phyloP scores from a whole-genome alignment of 2,113 vertebrate genomes.

The Dicerorhinus sumatrensis region DNA sequence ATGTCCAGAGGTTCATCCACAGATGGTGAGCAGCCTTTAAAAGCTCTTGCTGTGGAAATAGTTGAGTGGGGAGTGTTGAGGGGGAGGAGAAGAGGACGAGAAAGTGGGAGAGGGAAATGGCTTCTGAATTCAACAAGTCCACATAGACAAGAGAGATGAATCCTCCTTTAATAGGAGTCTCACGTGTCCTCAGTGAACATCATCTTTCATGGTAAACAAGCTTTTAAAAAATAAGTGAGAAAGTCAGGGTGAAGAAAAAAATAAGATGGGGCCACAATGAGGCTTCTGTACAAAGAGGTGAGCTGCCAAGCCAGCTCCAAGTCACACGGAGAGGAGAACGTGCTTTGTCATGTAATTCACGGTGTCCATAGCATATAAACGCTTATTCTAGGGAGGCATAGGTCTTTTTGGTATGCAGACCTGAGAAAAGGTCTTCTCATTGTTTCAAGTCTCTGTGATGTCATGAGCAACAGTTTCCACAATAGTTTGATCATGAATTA shows the following conservation, averaged over 20 bases:
- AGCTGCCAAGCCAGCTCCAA: fast-evolving
- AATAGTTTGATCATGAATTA: no score
- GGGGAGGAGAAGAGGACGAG: not conserved
- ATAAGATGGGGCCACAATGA: not conserved
- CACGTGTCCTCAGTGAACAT: not conserved
- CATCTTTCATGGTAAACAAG: not conserved
- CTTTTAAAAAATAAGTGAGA: not conserved
- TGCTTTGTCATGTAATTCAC: fast-evolving
- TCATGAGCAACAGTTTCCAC: not conserved
- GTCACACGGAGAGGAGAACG: fast-evolving
- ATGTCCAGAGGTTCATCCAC: fast-evolving
- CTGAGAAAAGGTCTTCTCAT: no score
- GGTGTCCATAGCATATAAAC: fast-evolving
- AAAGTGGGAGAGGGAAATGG: not conserved
- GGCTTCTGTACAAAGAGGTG: not conserved
- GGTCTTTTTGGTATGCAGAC: not conserved
- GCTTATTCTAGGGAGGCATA: not conserved
- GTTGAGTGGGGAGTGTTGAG: not conserved
- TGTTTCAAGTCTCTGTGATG: fast-evolving
- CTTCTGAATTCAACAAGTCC: not conserved
- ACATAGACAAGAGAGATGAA: no score
- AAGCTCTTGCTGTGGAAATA: not conserved
- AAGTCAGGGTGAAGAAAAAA: not conserved
- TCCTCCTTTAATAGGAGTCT: fast-evolving
- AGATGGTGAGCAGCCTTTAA: not conserved